These are phyloP conservation scores for Lepidurus packardi DNA, from an alignment of 1,140 invertebrate species.

Conservation along the genomic window DNA sequence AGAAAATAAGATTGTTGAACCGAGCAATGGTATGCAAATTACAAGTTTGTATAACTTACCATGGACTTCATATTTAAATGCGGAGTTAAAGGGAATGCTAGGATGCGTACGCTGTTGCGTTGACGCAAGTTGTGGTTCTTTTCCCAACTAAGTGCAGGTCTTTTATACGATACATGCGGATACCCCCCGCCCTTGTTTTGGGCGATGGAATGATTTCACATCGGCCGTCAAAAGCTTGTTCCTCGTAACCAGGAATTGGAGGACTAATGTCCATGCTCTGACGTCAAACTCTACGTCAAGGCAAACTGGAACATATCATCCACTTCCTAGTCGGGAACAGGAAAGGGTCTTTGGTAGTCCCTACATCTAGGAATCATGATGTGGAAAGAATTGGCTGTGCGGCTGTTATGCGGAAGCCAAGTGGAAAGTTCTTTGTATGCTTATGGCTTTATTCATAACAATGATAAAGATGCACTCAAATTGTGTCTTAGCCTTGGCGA, in stretches of 20 bases:
- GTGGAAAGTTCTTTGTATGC: background rate
- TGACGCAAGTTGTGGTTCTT: constrained; percentile 4
- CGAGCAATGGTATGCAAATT: background rate
- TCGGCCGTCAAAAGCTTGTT: constrained; percentile 14
- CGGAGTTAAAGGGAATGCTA: background rate
- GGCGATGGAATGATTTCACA: constrained; percentile 5
- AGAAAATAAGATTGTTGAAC: background rate
- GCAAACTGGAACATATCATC: constrained; percentile 8
- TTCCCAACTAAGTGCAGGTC: background rate
- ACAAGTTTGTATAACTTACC: background rate
- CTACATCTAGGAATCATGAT: background rate
- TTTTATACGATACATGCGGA: background rate
- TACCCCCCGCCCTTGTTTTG: background rate
- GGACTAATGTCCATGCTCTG: background rate
- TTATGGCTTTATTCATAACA: background rate
- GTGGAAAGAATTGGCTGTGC: background rate
- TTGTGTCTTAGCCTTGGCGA: too few relatives aligned
- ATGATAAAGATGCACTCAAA: too few relatives aligned
- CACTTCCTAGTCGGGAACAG: background rate
- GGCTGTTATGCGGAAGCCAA: background rate
- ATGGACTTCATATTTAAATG: constrained; percentile 12
- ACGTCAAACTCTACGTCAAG: background rate
- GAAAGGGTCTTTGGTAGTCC: background rate
- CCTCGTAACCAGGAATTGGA: constrained; percentile 12
- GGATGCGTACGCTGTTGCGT: constrained; percentile 10